Evolutionary conservation across 2,797 vertebrate species (phyloP).

Genomic region (Chaetodon trifasciatus): DNA sequence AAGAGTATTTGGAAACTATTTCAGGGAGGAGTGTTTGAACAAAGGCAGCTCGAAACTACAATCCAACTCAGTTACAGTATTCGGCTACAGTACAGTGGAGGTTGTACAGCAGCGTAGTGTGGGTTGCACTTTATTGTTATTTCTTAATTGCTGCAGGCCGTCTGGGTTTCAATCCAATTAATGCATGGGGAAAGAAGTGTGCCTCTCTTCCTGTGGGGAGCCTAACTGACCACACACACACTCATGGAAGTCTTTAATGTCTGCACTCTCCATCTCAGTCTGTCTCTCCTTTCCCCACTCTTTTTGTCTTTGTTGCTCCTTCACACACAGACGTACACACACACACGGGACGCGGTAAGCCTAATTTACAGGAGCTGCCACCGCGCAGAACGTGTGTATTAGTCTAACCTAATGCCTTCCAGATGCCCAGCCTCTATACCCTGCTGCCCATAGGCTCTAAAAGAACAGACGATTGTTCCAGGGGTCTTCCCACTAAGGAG

Average conservation of each 20-base stretch:
- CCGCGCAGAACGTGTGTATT: constrained; percentile 65
- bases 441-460: constrained; percentile 30
- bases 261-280: background rate
- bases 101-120: background rate
- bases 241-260: constrained; percentile 10
- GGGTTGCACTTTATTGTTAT: constrained; percentile 29
- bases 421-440: constrained; percentile 64
- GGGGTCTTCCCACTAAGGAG: constrained; percentile 58
- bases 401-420: constrained; percentile 74
- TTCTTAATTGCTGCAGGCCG: constrained; percentile 55
- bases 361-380: constrained; percentile 75
- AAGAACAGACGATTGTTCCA: constrained; percentile 72
- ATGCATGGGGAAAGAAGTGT: constrained; percentile 17
- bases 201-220: constrained; percentile 30
- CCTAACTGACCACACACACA: constrained; percentile 28
- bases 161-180: constrained; percentile 54
- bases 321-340: constrained; percentile 25
- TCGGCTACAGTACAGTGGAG: background rate
- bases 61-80: background rate
- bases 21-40: background rate
- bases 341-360: constrained; percentile 29
- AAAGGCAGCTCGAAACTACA: background rate
- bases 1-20: constrained; percentile 41
- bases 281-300: background rate
- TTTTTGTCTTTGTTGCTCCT: constrained; percentile 17